Conservation (phyloP, 2,113 vertebrate genomes). For the Elephantulus edwardii region DNA sequence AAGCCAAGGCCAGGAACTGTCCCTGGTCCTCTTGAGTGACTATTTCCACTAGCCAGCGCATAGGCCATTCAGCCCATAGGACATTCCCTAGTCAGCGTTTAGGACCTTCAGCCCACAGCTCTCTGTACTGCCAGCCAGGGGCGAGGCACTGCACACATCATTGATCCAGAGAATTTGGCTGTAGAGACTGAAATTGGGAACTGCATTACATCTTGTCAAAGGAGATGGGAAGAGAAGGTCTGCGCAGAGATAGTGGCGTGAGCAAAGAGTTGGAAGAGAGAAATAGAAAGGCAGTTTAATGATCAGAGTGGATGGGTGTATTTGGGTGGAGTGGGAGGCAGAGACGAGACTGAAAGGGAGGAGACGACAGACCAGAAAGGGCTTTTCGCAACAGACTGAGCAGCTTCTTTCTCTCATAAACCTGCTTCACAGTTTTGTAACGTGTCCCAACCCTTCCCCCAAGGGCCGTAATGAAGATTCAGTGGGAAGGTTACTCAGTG, state of each 20-base stretch:
- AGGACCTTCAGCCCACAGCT: fast-evolving
- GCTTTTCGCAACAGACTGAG: neutral
- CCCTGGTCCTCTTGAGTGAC: neutral
- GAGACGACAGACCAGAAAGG: fast-evolving
- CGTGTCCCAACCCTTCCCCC: neutral
- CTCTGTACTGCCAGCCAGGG: no score
- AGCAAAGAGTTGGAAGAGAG: neutral
- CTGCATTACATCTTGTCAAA: fast-evolving
- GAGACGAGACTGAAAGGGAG: neutral
- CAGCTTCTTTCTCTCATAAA: neutral
- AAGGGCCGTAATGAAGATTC: neutral
- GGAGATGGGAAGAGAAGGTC: fast-evolving
- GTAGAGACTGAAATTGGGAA: neutral
- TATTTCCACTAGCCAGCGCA: neutral
- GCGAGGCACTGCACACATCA: neutral
- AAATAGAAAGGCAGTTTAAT: no score
- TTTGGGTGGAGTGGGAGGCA: no score
- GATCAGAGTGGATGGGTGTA: fast-evolving
- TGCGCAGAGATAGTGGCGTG: neutral
- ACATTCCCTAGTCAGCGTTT: neutral
- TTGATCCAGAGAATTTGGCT: fast-evolving
- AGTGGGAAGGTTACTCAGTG: neutral
- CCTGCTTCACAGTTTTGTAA: no score
- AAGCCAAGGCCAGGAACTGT: neutral
- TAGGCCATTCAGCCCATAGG: fast-evolving